A percentile compares a stretch with the other conserved stretches of the same genome.
Evolutionary conservation across 2,888 invertebrate species (phyloP).

Genomic region (Hyppa rectilinea): DNA sequence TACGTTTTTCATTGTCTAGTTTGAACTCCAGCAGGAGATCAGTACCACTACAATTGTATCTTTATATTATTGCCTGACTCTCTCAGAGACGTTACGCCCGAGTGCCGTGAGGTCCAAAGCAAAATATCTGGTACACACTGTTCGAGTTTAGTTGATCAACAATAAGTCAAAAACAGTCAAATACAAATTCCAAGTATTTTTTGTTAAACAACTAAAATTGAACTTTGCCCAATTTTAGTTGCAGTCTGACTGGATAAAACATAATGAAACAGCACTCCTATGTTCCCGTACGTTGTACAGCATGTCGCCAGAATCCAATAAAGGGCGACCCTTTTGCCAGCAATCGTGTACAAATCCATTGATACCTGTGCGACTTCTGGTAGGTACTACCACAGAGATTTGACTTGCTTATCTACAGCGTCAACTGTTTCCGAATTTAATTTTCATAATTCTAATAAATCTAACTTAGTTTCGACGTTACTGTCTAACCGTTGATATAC

Average conservation of each 20-base stretch:
- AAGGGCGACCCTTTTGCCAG: background rate
- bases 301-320: background rate
- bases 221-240: too few relatives aligned
- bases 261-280: background rate
- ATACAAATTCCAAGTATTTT: too few relatives aligned
- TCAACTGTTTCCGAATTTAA: background rate
- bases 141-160: too few relatives aligned
- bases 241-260: background rate
- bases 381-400: background rate
- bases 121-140: too few relatives aligned
- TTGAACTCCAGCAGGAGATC: background rate
- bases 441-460: background rate
- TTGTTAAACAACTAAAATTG: too few relatives aligned
- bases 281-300: background rate
- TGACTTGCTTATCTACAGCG: background rate
- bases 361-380: background rate
- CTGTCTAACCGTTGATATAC: conserved; percentile 23
- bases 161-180: too few relatives aligned
- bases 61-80: background rate
- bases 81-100: background rate
- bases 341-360: background rate
- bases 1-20: background rate
- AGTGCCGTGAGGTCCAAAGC: background rate
- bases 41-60: background rate
- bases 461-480: background rate